These are phyloP conservation scores for Apogon hyalosoma DNA, from an alignment of 2,797 vertebrate genomes.

Conservation along the genomic window DNA sequence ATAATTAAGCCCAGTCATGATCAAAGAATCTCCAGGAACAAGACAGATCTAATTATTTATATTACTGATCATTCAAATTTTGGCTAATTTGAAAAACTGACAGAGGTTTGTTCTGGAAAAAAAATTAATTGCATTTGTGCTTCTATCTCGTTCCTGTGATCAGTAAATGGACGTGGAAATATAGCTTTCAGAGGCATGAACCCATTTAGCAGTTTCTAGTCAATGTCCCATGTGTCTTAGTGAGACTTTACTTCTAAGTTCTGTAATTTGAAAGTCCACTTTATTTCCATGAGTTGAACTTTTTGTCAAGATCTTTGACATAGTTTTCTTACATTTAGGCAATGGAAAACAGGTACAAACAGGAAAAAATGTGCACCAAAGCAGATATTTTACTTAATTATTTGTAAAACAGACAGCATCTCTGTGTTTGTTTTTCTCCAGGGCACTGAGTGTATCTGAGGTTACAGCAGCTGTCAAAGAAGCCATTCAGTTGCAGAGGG, in stretches of 20 bases:
- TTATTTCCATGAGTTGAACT: not conserved
- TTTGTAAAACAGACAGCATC: no score
- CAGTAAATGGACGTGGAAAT: not conserved
- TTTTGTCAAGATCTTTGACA: not conserved
- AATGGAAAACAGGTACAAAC: not conserved
- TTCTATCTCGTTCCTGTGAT: not conserved
- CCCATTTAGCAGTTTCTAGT: not conserved
- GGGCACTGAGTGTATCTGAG: constrained; percentile 79
- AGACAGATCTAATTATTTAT: no score
- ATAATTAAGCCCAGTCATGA: not conserved
- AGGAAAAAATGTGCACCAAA: not conserved
- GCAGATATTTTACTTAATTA: not conserved
- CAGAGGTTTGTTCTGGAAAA: not conserved
- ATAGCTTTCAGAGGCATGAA: not conserved
- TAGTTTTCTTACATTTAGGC: not conserved
- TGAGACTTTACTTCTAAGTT: not conserved
- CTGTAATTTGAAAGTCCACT: not conserved
- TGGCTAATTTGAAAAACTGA: not conserved
- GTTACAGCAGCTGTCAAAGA: constrained; percentile 84
- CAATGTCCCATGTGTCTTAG: no score
- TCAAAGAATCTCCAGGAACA: not conserved
- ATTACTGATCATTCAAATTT: no score
- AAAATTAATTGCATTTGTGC: not conserved
- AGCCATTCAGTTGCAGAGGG: constrained; percentile 84
- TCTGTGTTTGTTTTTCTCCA: constrained; percentile 47